Conservation (phyloP, 2,888 invertebrate species). For the Hybos culiciformis region DNA sequence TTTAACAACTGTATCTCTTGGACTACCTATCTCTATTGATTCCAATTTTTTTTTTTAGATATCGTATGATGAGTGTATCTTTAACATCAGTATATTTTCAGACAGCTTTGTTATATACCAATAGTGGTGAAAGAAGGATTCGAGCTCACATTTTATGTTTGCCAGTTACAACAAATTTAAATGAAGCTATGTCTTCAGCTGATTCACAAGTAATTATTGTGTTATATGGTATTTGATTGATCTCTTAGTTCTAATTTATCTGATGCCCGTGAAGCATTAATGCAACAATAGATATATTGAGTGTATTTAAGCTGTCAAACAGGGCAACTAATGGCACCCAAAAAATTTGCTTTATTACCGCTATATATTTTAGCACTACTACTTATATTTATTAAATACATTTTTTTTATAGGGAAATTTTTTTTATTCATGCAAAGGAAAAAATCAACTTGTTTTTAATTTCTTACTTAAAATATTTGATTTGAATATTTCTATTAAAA, state of each 20-base stretch:
- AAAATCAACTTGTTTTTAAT: conserved; percentile 40
- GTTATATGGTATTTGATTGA: conserved; percentile 91
- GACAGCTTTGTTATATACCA: conserved; percentile 93
- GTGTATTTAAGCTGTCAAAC: conserved; percentile 50
- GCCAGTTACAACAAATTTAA: conserved; percentile 71
- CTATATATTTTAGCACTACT: conserved; percentile 78
- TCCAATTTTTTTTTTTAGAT: conserved; percentile 19
- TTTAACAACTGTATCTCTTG: no score
- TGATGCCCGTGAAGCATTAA: conserved; percentile 96
- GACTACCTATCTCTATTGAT: no score
- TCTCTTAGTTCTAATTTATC: conserved; percentile 70
- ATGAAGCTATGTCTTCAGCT: conserved; percentile 76
- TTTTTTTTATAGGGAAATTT: conserved; percentile 82
- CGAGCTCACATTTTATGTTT: conserved; percentile 94
- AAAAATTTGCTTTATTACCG: conserved; percentile 68
- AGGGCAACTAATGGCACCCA: conserved; percentile 59
- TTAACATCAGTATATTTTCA: conserved; percentile 91
- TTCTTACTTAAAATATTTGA: neutral
- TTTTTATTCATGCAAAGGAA: conserved; percentile 57
- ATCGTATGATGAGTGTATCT: conserved; percentile 78
- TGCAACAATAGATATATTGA: conserved; percentile 79
- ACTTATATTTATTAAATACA: conserved; percentile 65
- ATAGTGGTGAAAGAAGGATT: conserved; percentile 88
- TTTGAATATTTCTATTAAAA: conserved; percentile 28
- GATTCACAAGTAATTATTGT: conserved; percentile 91